A percentile compares a stretch with the other conserved stretches of the same genome.
phyloP scores from a whole-genome alignment of 2,888 invertebrate species.

The Rhagonycha fulva region DNA sequence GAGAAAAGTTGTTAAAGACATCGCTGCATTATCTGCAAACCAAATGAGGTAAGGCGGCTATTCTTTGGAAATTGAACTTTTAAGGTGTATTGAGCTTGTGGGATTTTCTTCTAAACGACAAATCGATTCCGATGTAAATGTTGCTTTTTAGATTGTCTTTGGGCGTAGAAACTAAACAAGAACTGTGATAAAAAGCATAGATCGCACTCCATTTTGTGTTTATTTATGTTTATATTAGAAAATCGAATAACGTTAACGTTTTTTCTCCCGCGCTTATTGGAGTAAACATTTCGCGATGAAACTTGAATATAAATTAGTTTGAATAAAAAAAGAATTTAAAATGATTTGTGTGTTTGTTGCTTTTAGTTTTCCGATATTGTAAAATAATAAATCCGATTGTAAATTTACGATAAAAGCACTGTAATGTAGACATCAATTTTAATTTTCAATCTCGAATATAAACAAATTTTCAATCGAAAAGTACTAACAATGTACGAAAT shows the following conservation, averaged over 20 bases:
- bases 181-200: neutral
- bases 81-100: conserved; percentile 1
- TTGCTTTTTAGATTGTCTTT: neutral
- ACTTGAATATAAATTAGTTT: neutral
- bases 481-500: neutral
- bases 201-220: neutral
- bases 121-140: neutral
- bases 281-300: neutral
- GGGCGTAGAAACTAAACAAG: neutral
- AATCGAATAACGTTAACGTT: neutral
- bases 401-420: neutral
- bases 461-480: neutral
- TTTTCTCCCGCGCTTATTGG: neutral
- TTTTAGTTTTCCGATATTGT: neutral
- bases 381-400: neutral
- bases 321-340: neutral
- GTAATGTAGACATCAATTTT: neutral
- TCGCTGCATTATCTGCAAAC: conserved; percentile 1
- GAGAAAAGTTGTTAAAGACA: neutral
- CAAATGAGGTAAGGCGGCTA: conserved; percentile 1
- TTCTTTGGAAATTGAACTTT: conserved; percentile 3
- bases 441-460: neutral
- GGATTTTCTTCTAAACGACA: neutral
- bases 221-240: neutral
- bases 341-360: neutral